Conservation (phyloP, 2,888 invertebrate genomes). For the Pammene aurita region DNA sequence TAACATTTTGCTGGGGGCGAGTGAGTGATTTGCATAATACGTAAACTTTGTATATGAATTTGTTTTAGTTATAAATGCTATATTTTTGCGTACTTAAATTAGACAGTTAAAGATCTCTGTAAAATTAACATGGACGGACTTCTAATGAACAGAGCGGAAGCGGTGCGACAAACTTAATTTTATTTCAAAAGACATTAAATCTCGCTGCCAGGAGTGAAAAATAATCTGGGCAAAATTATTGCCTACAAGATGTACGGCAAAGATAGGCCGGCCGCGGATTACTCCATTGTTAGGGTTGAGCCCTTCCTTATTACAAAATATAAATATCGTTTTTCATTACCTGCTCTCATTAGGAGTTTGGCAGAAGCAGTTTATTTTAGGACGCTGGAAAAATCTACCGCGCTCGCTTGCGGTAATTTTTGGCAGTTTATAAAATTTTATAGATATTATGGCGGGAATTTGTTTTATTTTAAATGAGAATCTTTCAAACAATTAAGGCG, state of each 20-base stretch:
- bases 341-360: slow-evolving; percentile 22
- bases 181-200: slow-evolving; percentile 79
- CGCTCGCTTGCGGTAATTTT: not conserved
- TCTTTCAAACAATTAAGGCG: not conserved
- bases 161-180: slow-evolving; percentile 69
- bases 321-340: slow-evolving; percentile 34
- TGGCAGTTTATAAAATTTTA: not conserved
- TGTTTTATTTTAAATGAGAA: not conserved
- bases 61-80: too few species aligned
- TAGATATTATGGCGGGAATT: not conserved
- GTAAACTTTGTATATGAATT: not conserved
- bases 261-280: slow-evolving; percentile 67
- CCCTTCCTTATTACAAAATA: slow-evolving; percentile 28
- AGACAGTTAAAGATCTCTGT: not conserved
- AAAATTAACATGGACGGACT: slow-evolving; percentile 30
- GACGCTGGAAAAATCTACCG: slow-evolving; percentile 10
- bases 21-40: slow-evolving; percentile 9
- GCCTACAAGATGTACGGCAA: slow-evolving; percentile 74
- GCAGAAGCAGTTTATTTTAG: slow-evolving; percentile 18
- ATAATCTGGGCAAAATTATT: slow-evolving; percentile 78
- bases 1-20: not conserved
- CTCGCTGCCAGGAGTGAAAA: slow-evolving; percentile 78
- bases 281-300: slow-evolving; percentile 45
- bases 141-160: slow-evolving; percentile 58
- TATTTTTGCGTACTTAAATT: too few species aligned